Conservation (phyloP, 2,113 vertebrate species). For the Dasyornis broadbenti region DNA sequence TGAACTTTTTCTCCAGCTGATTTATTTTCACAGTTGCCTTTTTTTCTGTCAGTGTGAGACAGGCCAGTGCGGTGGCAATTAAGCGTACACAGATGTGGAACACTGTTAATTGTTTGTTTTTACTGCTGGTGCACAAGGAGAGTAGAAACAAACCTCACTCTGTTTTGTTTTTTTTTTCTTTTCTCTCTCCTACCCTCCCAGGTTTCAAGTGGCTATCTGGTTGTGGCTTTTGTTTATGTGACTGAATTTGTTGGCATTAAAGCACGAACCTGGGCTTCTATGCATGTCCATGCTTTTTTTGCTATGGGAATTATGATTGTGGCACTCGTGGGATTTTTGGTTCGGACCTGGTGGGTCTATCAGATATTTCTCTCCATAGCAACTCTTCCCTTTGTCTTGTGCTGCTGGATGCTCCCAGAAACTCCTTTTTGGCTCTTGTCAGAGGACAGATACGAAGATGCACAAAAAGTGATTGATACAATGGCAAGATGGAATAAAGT, state of each 20-base stretch:
- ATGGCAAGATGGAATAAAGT: constrained; percentile 84
- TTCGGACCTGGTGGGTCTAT: constrained; percentile 90
- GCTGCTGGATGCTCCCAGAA: constrained; percentile 93
- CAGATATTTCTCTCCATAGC: constrained; percentile 85
- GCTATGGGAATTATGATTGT: constrained; percentile 88
- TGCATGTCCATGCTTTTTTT: constrained; percentile 92
- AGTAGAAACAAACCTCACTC: not conserved
- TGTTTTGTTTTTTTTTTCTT: not conserved
- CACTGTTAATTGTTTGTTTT: not conserved
- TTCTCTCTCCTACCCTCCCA: constrained; percentile 50
- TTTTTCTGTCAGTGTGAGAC: not conserved
- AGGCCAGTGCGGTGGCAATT: not conserved
- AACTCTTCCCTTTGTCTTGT: constrained; percentile 86
- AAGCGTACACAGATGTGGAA: not conserved
- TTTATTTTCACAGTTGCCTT: not conserved
- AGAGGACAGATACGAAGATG: constrained; percentile 77
- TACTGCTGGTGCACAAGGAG: not conserved
- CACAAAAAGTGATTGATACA: constrained; percentile 78
- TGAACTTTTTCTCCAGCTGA: not conserved
- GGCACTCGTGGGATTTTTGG: constrained; percentile 84
- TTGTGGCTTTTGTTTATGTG: constrained; percentile 93
- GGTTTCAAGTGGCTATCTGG: constrained; percentile 91
- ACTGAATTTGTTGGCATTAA: constrained; percentile 90
- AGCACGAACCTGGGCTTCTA: constrained; percentile 90
- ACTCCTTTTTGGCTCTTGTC: constrained; percentile 91